These are phyloP conservation scores for Aradophagus sp. DNA, from an alignment of 1,140 invertebrate species.

Conservation along the genomic window DNA sequence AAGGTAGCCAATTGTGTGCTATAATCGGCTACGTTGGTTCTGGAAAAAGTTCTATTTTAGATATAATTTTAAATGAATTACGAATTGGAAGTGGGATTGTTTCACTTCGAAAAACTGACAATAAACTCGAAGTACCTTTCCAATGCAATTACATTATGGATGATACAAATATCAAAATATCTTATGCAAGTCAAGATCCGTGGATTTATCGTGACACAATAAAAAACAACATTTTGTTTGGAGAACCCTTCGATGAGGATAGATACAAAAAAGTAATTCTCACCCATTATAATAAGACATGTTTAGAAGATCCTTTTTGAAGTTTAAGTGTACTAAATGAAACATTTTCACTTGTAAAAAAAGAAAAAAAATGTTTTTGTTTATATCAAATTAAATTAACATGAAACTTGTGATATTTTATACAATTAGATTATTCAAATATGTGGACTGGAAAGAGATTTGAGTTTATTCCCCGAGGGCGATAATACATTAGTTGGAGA, in stretches of 20 bases:
- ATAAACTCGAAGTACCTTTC: background rate
- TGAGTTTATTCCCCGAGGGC: conserved; percentile 85
- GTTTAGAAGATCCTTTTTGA: too few relatives aligned
- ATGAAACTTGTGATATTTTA: too few relatives aligned
- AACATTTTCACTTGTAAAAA: too few relatives aligned
- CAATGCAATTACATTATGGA: conserved; percentile 36
- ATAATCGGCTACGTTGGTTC: conserved; percentile 86
- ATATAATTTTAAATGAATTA: conserved; percentile 83
- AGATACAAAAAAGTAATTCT: conserved; percentile 80
- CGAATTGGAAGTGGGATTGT: conserved; percentile 78
- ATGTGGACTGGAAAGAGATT: conserved; percentile 83
- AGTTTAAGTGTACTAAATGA: too few relatives aligned
- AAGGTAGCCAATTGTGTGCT: conserved; percentile 70
- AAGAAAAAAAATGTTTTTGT: too few relatives aligned
- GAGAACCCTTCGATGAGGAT: conserved; percentile 78
- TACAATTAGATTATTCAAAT: conserved; percentile 79
- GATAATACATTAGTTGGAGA: conserved; percentile 88
- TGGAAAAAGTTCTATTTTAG: conserved; percentile 85
- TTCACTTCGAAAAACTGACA: conserved; percentile 69
- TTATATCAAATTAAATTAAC: too few relatives aligned
- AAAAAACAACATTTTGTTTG: conserved; percentile 88
- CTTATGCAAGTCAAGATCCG: conserved; percentile 84
- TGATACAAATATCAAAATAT: conserved; percentile 76
- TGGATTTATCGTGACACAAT: conserved; percentile 84
- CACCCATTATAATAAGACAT: conserved; percentile 7